Percentiles rank a stretch among this genome's conserved stretches.
Evolutionary conservation across 2,113 vertebrate genomes (phyloP).

Genomic region (Chiloscyllium plagiosum): DNA sequence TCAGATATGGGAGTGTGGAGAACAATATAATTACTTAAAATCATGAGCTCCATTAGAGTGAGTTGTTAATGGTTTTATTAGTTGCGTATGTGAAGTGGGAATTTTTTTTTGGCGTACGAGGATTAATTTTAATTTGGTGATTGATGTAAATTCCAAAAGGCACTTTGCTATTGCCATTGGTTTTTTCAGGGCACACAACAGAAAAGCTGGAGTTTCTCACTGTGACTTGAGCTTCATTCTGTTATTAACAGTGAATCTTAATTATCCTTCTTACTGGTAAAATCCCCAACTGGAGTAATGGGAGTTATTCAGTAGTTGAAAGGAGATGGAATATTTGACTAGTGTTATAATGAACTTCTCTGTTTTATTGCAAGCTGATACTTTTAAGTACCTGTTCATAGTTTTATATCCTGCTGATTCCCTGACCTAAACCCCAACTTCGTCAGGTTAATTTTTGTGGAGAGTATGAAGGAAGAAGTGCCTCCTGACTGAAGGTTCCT

Average conservation of each 20-base stretch:
- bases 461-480: background rate
- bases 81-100: conserved; percentile 42
- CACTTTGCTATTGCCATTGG: conserved; percentile 42
- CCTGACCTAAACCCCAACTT: background rate
- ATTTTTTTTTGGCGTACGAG: background rate
- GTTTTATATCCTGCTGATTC: background rate
- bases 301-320: background rate
- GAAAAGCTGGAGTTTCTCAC: background rate
- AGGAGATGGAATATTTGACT: no score
- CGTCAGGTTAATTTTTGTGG: background rate
- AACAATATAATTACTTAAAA: background rate
- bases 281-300: background rate
- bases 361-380: background rate
- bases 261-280: background rate
- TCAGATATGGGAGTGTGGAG: background rate
- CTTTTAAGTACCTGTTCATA: background rate
- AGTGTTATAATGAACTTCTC: background rate
- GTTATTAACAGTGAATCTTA: background rate
- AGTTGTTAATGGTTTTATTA: conserved; percentile 50
- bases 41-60: no score
- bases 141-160: conserved; percentile 41
- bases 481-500: background rate
- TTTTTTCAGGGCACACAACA: conserved; percentile 50
- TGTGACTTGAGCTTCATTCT: background rate
- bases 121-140: conserved; percentile 43